Conservation (phyloP, 2,797 vertebrate genomes). For the Atherinosoma microstoma region DNA sequence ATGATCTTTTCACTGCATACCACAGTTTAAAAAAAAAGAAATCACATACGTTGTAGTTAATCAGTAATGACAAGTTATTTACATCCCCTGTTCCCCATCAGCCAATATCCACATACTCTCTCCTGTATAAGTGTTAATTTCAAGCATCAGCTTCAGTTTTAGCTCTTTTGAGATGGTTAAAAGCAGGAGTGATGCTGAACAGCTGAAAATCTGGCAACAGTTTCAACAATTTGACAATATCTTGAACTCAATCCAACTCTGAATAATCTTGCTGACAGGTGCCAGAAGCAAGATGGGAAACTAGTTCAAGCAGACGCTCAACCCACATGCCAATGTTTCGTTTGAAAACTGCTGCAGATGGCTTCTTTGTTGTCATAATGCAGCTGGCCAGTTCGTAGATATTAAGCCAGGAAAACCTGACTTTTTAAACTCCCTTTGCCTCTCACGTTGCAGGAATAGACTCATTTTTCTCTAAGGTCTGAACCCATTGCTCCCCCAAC, state of each 20-base stretch:
- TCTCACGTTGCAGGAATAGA: conserved; percentile 1
- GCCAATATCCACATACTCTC: not conserved
- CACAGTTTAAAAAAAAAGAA: conserved; percentile 6
- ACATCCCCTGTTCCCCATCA: not conserved
- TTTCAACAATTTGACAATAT: conserved; percentile 21
- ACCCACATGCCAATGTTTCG: conserved; percentile 5
- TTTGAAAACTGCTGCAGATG: not conserved
- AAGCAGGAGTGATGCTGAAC: conserved; percentile 4
- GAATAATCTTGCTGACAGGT: conserved; percentile 29
- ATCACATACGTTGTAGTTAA: not conserved
- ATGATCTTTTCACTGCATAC: conserved; percentile 21
- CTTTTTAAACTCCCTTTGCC: conserved; percentile 2
- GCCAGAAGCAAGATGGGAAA: conserved; percentile 34
- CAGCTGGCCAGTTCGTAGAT: conserved; percentile 7
- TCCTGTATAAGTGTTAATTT: not conserved
- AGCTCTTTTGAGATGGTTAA: conserved; percentile 1
- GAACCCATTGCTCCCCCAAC: not conserved
- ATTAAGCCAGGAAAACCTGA: not conserved
- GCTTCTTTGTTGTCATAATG: not conserved
- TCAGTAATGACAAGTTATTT: not conserved
- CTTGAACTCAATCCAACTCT: conserved; percentile 37
- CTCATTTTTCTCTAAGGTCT: conserved; percentile 28
- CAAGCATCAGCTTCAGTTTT: not conserved
- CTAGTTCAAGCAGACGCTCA: conserved; percentile 18
- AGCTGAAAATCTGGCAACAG: conserved; percentile 20